Conservation (phyloP, 2,888 invertebrate species). For the Meteorus colon region DNA sequence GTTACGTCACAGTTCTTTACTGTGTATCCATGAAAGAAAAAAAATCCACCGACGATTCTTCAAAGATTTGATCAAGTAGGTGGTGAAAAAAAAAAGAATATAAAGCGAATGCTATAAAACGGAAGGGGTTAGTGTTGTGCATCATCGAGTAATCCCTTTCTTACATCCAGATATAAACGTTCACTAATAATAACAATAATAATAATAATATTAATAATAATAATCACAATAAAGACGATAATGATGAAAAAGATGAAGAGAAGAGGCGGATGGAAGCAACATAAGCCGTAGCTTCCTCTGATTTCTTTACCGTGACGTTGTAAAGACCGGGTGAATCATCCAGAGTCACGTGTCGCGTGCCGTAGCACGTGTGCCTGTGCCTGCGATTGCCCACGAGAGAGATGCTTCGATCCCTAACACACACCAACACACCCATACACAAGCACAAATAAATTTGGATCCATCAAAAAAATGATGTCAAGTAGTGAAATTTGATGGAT, state of each 20-base stretch:
- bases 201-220: not conserved
- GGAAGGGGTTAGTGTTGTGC: constrained; percentile 10
- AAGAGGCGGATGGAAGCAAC: constrained; percentile 2
- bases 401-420: not conserved
- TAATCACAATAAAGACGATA: not conserved
- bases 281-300: constrained; percentile 28
- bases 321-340: constrained; percentile 41
- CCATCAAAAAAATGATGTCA: not conserved
- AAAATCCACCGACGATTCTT: not conserved
- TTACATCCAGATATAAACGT: not conserved
- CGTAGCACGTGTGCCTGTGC: constrained; percentile 25
- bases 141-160: constrained; percentile 21
- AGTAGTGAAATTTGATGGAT: not conserved
- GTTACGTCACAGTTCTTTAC: constrained; percentile 3
- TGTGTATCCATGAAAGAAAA: not conserved
- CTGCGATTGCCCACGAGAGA: not conserved
- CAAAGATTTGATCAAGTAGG: constrained; percentile 13
- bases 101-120: constrained; percentile 15
- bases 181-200: not conserved
- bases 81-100: constrained; percentile 1
- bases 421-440: not conserved
- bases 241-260: constrained; percentile 2
- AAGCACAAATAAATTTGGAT: not conserved
- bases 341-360: constrained; percentile 52
- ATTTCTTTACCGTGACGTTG: constrained; percentile 37